Evolutionary conservation across 2,797 vertebrate species (phyloP), one percentile per base, ranked within the genome.

Genomic region (Botia almorhae): DNA sequence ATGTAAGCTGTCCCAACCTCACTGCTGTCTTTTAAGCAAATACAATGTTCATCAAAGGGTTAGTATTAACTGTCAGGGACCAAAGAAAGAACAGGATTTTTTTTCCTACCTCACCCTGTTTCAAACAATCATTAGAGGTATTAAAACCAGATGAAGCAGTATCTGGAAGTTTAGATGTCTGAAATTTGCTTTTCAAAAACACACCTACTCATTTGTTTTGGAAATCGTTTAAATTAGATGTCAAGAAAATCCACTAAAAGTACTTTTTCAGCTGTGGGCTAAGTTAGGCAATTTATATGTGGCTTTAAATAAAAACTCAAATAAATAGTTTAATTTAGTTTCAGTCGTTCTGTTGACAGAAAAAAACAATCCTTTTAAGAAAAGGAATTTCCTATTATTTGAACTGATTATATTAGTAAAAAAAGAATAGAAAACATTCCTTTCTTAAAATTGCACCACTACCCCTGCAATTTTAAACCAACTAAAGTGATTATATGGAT

Each of bases 11-110:
- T 21, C 60, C 11, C 63, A 72, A 80, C 33, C 17, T 33, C 36
- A 50, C 23, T 36, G 17, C 39, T 60, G n/a, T 12, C 51, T 63
- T 46, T 53, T 61, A 5, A 23, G 29, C 11, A 81, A 36, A 60
- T 58, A n/a, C 14, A 74, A 8, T 61, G 4, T 12, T 48, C 12
- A 78, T 69, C 16, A 69, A 80, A 64, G 23, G 26, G 50, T 53
- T 70, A 11, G 43, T 48, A 50, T 74, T 48, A 29, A 26, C 56
- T 26, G 46, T 64, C 56, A 61, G 26, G 10, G 16, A 74, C 56
- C 8, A 61, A 61, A 61, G 4, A 33, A 2, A 33, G 19, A 26
- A 16, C 13, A 46, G 8, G 4, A 23, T 69, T 58, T 58, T 11
- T 17, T 23, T 7, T n/a, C 51, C 17, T 39, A 1, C 56, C 0